Base-by-base conservation (phyloP, 2,797 vertebrate genomes). In the Melanotaenia trifasciata region DNA sequence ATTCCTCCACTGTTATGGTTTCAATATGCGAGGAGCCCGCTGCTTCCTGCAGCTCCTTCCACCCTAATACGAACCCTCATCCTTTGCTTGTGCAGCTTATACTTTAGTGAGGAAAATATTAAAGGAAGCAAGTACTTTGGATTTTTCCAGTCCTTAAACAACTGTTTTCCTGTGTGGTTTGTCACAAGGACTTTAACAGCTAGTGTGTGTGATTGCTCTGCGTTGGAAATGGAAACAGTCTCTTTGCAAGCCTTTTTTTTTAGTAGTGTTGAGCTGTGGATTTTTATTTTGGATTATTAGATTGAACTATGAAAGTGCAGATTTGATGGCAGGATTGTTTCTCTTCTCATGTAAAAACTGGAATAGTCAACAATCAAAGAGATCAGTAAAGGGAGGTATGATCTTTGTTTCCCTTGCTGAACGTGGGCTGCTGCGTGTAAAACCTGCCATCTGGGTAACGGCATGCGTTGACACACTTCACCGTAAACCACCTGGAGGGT, bases 391-490 rank as follows among this genome's bases (percentile, higher is more conserved):
- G 61, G 70, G 70, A 79, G 79, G 83, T 83, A 82, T 66, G 74
- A 69, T 62, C 73, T 81, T 72, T 82, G 78, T 85, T 81, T 78
- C 40, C 45, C 40, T 22, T 53, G 45, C 65, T 58, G 67, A 83
- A 85, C 47, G 3, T 54, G 67, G 61, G 75, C 36, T 59, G 38
- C 43, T 5, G 6, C 51, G 51, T 50, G 73, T 75, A 35, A 82
- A 90, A 85, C 70, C 63, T 87, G 85, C 76, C 89, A 87, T 78
- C 78, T 22, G 20, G 50, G 50, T 12, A 24, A 53, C 22, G 50
- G 10, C 45, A 11, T 87, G 86, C 72, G 62, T 82, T 74, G 72
- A 71, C 74, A 76, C 6, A 2, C 47, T 60, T 51, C 69, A 60
- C 58, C 73, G 70, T 74, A 76, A 85, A 78, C 66, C 78, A 28